These are phyloP conservation scores for Bubo blakistoni DNA, from an alignment of 2,113 vertebrate genomes.

Conservation along the genomic window DNA sequence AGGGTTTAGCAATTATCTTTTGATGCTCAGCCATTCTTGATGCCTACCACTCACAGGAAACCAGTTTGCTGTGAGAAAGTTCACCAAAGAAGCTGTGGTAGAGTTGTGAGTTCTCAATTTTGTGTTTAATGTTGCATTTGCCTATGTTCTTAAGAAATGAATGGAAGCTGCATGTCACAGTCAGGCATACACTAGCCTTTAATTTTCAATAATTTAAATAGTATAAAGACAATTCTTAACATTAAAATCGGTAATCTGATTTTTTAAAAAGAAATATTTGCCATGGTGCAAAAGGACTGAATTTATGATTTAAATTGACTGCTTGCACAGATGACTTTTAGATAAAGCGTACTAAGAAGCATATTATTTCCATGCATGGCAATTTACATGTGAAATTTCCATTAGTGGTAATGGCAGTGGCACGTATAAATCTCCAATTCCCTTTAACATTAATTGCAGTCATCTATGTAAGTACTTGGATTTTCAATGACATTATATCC, in stretches of 20 bases:
- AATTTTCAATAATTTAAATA: constrained; percentile 18
- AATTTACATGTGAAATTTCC: constrained; percentile 66
- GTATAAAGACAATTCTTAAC: not conserved
- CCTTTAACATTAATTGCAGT: constrained; percentile 56
- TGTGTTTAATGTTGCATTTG: not conserved
- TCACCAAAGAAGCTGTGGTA: not conserved
- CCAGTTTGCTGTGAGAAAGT: not conserved
- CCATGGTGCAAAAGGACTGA: not conserved
- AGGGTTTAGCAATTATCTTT: not conserved
- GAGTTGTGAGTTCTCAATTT: not conserved
- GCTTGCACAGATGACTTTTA: constrained; percentile 36
- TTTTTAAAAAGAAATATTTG: not conserved
- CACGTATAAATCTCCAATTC: constrained; percentile 33
- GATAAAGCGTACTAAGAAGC: constrained; percentile 16
- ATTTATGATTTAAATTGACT: constrained; percentile 31
- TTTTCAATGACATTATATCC: constrained; percentile 40
- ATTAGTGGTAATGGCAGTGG: constrained; percentile 45
- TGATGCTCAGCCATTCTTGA: not conserved
- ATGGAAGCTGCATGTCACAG: not conserved
- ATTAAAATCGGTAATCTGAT: not conserved
- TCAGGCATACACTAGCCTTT: not conserved
- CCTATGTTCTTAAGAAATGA: not conserved
- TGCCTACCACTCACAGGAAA: not conserved
- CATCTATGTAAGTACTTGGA: constrained; percentile 33
- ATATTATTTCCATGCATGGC: constrained; percentile 51